Conservation (phyloP, 2,888 invertebrate genomes). For the Nomada ruficornis region DNA sequence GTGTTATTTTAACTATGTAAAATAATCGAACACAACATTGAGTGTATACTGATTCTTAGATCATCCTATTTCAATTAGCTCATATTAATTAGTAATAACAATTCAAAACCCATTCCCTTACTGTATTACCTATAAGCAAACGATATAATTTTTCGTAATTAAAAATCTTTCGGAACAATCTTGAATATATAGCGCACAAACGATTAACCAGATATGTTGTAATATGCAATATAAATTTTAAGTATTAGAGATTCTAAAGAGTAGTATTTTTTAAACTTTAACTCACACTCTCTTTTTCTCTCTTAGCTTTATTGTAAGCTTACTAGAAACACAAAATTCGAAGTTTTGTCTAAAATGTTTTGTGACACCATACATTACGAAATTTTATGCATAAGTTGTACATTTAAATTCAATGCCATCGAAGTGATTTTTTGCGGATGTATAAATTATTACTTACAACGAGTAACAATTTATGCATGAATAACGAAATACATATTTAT, state of each 20-base stretch:
- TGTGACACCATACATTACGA: not conserved
- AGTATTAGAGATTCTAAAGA: not conserved
- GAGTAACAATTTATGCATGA: conserved; percentile 29
- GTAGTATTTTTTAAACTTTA: not conserved
- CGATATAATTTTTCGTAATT: conserved; percentile 7
- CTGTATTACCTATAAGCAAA: conserved; percentile 10
- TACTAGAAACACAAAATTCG: not conserved
- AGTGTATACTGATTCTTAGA: conserved; percentile 26
- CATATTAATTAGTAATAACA: not conserved
- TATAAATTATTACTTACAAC: conserved; percentile 15
- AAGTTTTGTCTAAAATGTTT: not conserved
- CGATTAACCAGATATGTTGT: conserved; percentile 5
- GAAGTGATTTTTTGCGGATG: conserved; percentile 8
- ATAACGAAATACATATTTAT: conserved; percentile 17
- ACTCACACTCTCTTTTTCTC: not conserved
- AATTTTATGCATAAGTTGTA: conserved; percentile 18
- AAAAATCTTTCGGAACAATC: not conserved
- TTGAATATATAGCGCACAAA: not conserved
- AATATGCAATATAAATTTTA: conserved; percentile 13
- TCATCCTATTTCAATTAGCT: conserved; percentile 13
- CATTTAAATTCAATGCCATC: not conserved
- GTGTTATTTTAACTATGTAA: conserved; percentile 18
- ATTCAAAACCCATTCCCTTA: conserved; percentile 1
- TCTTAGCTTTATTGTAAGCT: not conserved
- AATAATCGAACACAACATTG: conserved; percentile 35